A percentile compares a stretch with the other conserved stretches of the same genome.
Evolutionary conservation across 2,888 invertebrate species (phyloP).

Genomic region (Scaptomyza polygonia): DNA sequence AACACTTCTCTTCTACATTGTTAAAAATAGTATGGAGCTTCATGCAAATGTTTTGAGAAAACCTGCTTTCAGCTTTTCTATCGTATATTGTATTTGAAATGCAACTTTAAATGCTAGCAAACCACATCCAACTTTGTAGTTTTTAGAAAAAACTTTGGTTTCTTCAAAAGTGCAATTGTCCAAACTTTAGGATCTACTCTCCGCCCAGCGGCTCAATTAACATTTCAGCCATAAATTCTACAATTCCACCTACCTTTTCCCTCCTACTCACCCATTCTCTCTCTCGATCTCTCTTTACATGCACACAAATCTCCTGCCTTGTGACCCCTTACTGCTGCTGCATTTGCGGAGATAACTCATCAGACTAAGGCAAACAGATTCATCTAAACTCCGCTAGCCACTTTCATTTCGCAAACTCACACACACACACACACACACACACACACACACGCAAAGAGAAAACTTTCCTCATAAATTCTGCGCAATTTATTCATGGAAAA

Average conservation of each 20-base stretch:
- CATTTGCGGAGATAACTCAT: conserved; percentile 74
- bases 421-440: conserved; percentile 18
- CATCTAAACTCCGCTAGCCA: conserved; percentile 77
- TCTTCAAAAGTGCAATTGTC: conserved; percentile 22
- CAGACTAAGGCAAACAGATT: conserved; percentile 78
- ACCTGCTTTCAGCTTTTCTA: background rate
- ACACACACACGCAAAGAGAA: conserved; percentile 43
- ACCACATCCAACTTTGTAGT: conserved; percentile 20
- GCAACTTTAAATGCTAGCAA: conserved; percentile 8
- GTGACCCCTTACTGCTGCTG: conserved; percentile 33
- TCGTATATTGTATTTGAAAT: conserved; percentile 24
- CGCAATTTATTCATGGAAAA: conserved; percentile 77
- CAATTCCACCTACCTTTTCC: conserved; percentile 49
- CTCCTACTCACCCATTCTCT: background rate
- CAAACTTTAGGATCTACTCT: conserved; percentile 34
- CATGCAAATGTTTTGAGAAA: no score
- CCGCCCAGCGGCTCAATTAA: conserved; percentile 65
- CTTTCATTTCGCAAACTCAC: conserved; percentile 62
- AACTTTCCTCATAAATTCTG: conserved; percentile 78
- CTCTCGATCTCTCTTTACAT: background rate
- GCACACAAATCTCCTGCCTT: background rate
- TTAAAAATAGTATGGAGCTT: no score
- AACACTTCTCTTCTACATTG: no score
- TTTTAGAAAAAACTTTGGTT: conserved; percentile 33
- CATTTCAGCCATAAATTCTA: conserved; percentile 71